These are phyloP conservation scores for Nothoprocta perdicaria DNA, from an alignment of 2,113 vertebrate species.

Conservation along the genomic window DNA sequence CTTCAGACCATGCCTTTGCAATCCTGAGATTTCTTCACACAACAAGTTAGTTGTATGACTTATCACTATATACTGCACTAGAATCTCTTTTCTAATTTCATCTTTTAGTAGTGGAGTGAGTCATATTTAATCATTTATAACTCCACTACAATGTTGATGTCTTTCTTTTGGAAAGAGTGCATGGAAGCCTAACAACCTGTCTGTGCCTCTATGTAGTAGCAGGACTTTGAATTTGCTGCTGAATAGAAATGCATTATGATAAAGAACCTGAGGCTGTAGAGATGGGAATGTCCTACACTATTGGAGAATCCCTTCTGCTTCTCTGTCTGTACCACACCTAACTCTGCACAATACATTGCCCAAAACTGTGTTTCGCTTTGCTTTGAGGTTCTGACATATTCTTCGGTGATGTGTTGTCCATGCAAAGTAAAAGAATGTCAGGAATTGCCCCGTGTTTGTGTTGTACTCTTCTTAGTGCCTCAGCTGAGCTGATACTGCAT, in stretches of 20 bases:
- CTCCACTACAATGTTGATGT: not conserved
- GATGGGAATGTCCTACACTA: not conserved
- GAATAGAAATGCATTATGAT: not conserved
- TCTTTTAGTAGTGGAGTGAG: not conserved
- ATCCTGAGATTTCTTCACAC: not conserved
- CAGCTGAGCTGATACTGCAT: not conserved
- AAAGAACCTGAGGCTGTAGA: not conserved
- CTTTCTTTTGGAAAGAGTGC: not conserved
- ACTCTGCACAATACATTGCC: rapidly evolving
- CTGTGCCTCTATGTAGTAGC: not conserved
- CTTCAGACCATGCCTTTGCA: not conserved
- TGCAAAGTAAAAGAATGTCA: rapidly evolving
- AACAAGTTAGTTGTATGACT: not conserved
- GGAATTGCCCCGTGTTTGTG: rapidly evolving
- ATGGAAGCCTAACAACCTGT: not conserved
- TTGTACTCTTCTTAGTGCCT: not conserved
- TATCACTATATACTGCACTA: not conserved
- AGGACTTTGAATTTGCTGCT: not conserved
- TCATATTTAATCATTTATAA: not conserved
- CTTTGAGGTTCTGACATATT: not conserved
- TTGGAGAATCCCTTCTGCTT: not conserved
- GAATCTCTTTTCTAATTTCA: not conserved
- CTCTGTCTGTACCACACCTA: rapidly evolving
- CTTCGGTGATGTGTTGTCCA: rapidly evolving
- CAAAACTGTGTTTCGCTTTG: not conserved